These are phyloP conservation scores for Sthenelais limicola DNA, from an alignment of 2,888 invertebrate species.

Conservation along the genomic window DNA sequence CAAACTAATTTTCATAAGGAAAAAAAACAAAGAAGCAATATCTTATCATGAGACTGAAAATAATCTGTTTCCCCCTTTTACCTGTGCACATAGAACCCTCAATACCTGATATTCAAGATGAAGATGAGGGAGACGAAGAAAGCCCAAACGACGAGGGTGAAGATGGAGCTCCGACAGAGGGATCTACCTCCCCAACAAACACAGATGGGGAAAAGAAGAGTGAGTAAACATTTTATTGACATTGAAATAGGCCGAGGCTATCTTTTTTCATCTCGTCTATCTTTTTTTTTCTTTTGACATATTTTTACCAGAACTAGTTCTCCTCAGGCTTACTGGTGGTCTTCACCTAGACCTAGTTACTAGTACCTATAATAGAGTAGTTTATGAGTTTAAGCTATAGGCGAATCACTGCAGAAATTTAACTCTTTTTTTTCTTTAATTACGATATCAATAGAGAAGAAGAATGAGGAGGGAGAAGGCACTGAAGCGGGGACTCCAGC, in stretches of 20 bases:
- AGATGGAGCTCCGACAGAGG: not conserved
- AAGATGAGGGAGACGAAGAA: conserved; percentile 57
- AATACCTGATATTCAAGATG: conserved; percentile 67
- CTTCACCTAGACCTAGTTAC: too few species aligned
- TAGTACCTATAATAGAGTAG: not conserved
- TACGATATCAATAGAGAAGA: too few species aligned
- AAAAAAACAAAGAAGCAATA: too few species aligned
- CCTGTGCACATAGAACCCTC: conserved; percentile 69
- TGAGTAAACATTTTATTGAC: conserved; percentile 20
- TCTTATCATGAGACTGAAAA: too few species aligned
- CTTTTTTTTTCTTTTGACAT: too few species aligned
- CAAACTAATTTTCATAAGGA: too few species aligned
- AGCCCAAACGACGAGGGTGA: conserved; percentile 52
- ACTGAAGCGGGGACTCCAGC: conserved; percentile 15
- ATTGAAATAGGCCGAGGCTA: not conserved
- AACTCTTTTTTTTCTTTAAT: not conserved
- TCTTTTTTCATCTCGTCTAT: not conserved
- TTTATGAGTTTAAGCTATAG: not conserved
- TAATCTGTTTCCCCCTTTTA: too few species aligned
- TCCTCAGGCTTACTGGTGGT: too few species aligned
- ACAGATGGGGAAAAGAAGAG: conserved; percentile 50
- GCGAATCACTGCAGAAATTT: not conserved
- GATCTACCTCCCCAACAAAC: conserved; percentile 50
- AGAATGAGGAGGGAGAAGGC: conserved; percentile 35
- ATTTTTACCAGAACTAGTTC: too few species aligned